Conservation (phyloP, 2,113 vertebrate genomes). For the Pedetes capensis region DNA sequence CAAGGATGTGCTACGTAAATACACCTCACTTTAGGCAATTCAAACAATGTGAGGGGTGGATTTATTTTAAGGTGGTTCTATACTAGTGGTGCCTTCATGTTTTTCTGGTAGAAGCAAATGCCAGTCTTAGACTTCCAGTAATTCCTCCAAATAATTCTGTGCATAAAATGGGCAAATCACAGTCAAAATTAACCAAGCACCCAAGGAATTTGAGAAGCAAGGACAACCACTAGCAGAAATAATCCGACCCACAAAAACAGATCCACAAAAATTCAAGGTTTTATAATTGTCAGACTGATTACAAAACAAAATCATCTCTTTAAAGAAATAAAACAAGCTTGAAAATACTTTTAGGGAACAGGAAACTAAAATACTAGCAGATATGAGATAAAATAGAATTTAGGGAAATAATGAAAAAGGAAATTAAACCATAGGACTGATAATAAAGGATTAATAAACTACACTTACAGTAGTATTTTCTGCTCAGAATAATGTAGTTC, state of each 20-base stretch:
- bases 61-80: not conserved
- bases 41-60: not conserved
- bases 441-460: not conserved
- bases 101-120: not conserved
- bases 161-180: not conserved
- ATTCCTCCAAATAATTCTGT: not conserved
- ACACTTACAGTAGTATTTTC: not conserved
- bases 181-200: not conserved
- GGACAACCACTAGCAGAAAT: not conserved
- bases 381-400: not conserved
- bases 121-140: not conserved
- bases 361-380: not conserved
- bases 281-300: not conserved
- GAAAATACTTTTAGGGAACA: conserved; percentile 1
- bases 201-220: not conserved
- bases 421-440: not conserved
- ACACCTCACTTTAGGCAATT: not conserved
- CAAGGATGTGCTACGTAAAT: not conserved
- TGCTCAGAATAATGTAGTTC: not conserved
- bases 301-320: not conserved
- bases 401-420: not conserved
- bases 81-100: not conserved
- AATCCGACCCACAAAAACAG: not conserved
- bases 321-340: not conserved
- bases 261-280: not conserved